Conservation (phyloP, 2,888 invertebrate genomes). For the Molanna angustata region DNA sequence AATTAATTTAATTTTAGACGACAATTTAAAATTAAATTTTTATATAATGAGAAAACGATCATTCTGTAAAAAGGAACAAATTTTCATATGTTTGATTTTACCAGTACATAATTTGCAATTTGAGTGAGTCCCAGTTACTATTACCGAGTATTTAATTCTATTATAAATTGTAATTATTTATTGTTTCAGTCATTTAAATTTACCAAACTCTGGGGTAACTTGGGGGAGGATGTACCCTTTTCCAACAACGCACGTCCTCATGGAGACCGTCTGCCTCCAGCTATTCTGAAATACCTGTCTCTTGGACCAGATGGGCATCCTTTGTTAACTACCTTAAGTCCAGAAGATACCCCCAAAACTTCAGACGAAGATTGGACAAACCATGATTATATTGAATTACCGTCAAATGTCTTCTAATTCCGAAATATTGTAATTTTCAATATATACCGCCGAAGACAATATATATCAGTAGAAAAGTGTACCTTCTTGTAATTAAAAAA, state of each 20-base stretch:
- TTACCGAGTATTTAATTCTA: neutral
- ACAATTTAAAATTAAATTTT: no score
- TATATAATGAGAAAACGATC: no score
- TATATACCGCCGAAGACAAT: no score
- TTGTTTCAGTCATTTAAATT: conserved; percentile 57
- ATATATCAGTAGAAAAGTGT: no score
- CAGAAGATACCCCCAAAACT: conserved; percentile 50
- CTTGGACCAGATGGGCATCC: conserved; percentile 60
- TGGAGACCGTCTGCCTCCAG: conserved; percentile 46
- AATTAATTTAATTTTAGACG: no score
- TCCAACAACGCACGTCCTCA: conserved; percentile 63
- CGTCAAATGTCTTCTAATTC: no score
- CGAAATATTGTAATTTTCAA: no score
- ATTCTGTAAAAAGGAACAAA: no score
- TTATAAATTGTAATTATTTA: neutral
- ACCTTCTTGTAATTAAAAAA: no score
- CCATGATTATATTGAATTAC: conserved; percentile 64
- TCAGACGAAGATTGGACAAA: conserved; percentile 64
- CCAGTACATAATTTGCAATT: no score
- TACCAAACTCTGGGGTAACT: conserved; percentile 54
- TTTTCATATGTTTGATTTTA: no score
- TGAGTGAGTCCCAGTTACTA: neutral
- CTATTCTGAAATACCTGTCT: conserved; percentile 60
- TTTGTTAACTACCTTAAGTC: conserved; percentile 55
- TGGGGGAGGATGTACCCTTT: conserved; percentile 57